Evolutionary conservation across 2,888 invertebrate genomes (phyloP).

Genomic region (Nomada goodeniana): DNA sequence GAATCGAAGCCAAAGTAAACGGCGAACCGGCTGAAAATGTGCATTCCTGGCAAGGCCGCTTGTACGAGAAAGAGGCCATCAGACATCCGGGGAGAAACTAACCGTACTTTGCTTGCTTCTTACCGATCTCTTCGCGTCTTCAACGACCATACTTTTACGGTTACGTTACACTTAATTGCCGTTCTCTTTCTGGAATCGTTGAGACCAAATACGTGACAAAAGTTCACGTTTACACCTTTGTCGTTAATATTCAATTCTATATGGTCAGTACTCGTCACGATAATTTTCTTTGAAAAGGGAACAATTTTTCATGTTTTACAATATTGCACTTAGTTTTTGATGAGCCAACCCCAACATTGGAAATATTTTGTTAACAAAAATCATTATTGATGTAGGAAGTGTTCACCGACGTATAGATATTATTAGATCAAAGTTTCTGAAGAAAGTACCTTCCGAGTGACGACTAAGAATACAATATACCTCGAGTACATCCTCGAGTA

Average conservation of each 20-base stretch:
- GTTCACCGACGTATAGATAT: too few species aligned
- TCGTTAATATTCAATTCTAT: neutral
- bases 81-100: slow-evolving; percentile 83
- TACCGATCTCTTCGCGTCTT: slow-evolving; percentile 47
- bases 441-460: too few species aligned
- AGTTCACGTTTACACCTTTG: neutral
- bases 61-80: slow-evolving; percentile 80
- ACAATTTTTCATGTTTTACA: neutral
- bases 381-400: too few species aligned
- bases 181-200: slow-evolving; percentile 7
- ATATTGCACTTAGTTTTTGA: neutral
- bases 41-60: slow-evolving; percentile 82
- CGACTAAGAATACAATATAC: neutral
- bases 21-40: slow-evolving; percentile 76
- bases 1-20: slow-evolving; percentile 72
- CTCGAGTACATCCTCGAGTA: too few species aligned
- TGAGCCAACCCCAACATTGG: too few species aligned
- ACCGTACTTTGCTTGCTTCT: slow-evolving; percentile 79
- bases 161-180: slow-evolving; percentile 69
- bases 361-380: too few species aligned
- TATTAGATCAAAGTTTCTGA: too few species aligned
- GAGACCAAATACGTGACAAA: neutral
- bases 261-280: neutral
- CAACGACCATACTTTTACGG: slow-evolving; percentile 68
- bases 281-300: neutral